phyloP scores from a whole-genome alignment of 2,888 invertebrate species.

The Drosophila meridiana region DNA sequence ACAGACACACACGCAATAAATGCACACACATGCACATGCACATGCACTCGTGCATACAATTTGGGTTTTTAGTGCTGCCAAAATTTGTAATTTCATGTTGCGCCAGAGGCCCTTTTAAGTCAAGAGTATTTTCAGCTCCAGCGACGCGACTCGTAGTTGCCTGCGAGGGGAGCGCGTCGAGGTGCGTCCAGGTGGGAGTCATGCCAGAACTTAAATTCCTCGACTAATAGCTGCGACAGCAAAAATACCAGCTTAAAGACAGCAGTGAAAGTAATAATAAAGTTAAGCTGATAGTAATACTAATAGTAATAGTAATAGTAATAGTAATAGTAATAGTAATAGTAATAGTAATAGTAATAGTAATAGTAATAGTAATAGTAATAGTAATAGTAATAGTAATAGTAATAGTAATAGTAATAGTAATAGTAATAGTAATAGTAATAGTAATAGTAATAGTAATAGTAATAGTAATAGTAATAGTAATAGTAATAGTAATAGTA shows the following conservation, averaged over 20 bases:
- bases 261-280: not conserved
- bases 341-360: constrained; percentile 1
- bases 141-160: constrained; percentile 9
- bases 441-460: not conserved
- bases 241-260: constrained; percentile 1
- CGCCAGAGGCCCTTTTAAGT: constrained; percentile 60
- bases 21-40: not conserved
- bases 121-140: constrained; percentile 45
- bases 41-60: constrained; percentile 16
- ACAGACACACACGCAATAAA: constrained; percentile 2
- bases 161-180: constrained; percentile 6
- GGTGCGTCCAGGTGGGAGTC: constrained; percentile 22
- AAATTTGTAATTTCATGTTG: constrained; percentile 73
- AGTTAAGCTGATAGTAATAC: not conserved
- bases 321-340: not conserved
- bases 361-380: not conserved
- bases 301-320: constrained; percentile 2
- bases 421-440: not conserved
- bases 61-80: constrained; percentile 52
- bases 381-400: not conserved
- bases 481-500: not conserved
- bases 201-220: constrained; percentile 7
- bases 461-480: not conserved
- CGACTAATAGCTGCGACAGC: constrained; percentile 21
- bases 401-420: not conserved